These are phyloP conservation scores for Drosophila repleta DNA, from an alignment of 1,140 invertebrate species.

Conservation along the genomic window DNA sequence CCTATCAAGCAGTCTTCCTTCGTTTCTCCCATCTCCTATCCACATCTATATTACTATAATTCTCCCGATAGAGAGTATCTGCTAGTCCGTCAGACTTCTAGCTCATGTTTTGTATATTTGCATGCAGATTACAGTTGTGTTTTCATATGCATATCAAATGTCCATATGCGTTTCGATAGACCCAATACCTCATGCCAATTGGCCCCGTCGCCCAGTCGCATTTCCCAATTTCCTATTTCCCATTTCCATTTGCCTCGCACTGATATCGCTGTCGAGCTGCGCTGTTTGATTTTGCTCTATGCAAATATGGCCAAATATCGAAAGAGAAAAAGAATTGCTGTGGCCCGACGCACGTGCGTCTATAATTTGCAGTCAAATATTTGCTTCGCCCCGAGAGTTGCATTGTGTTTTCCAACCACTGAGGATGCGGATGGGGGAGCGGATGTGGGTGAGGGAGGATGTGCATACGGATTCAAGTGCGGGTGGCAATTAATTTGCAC, in stretches of 20 bases:
- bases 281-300: slow-evolving; percentile 36
- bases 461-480: slow-evolving; percentile 13
- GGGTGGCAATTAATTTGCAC: slow-evolving; percentile 74
- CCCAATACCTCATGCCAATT: not conserved
- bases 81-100: not conserved
- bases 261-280: slow-evolving; percentile 18
- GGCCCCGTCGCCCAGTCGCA: not conserved
- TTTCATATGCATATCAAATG: slow-evolving; percentile 27
- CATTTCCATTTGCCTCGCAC: not conserved
- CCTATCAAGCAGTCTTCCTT: no score
- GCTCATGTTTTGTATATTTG: slow-evolving; percentile 17
- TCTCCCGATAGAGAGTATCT: not conserved
- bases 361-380: slow-evolving; percentile 52
- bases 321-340: slow-evolving; percentile 4
- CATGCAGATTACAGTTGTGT: slow-evolving; percentile 20
- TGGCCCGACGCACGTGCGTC: slow-evolving; percentile 13
- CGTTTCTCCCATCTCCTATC: no score
- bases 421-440: not conserved
- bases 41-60: no score
- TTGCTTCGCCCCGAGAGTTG: slow-evolving; percentile 26
- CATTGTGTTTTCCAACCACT: slow-evolving; percentile 1
- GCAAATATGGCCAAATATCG: slow-evolving; percentile 26
- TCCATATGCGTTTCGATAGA: slow-evolving; percentile 4
- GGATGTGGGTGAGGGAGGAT: not conserved
- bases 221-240: not conserved